Evolutionary conservation across 2,888 invertebrate species (phyloP), one percentile per base, ranked within the genome.

Genomic region (Cephonodes hylas): DNA sequence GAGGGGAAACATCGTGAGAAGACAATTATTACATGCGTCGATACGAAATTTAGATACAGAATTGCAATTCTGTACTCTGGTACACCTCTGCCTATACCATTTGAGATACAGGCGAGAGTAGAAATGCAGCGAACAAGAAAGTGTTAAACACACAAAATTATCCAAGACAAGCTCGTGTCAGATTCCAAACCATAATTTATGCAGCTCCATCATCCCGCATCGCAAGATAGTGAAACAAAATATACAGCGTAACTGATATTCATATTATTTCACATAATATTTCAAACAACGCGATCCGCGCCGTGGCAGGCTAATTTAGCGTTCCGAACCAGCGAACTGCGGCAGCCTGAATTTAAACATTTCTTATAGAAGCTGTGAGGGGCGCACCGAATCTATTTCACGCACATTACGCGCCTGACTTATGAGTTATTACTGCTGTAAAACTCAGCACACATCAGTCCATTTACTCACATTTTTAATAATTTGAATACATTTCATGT

Each of bases 371-470:
- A 77, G 73, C 77, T 78, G 76, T 70, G 73, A 83, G 83, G 84
- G 83, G 83, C 79, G 69, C 76, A 74, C 78, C 65, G 81, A 86
- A 86, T 87, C 88, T 89, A 89, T 89, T 90, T 89, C 86, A 89
- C 88, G 89, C 89, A 80, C 84, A 88, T 89, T 89, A 88, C 86
- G 72, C 73, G 63, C 73, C 76, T 79, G 84, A 85, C 83, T 88
- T 88, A 87, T 88, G 86, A 89, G 78, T 89, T 88, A 89, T 89
- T 84, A 77, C 84, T 67, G 86, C 86, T 83, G 87, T 89, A 85
- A 88, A 89, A 81, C 84, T 87, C 87, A 88, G 86, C 83, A 84
- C 78, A 85, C 83, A 79, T 88, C 85, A 85, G 77, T 81, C 79
- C 84, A 87, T 89, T 89, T 87, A 79, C 80, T 73, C 75, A 66